Evolutionary conservation across 2,888 invertebrate species (phyloP).

Genomic region (Papilio gigon): DNA sequence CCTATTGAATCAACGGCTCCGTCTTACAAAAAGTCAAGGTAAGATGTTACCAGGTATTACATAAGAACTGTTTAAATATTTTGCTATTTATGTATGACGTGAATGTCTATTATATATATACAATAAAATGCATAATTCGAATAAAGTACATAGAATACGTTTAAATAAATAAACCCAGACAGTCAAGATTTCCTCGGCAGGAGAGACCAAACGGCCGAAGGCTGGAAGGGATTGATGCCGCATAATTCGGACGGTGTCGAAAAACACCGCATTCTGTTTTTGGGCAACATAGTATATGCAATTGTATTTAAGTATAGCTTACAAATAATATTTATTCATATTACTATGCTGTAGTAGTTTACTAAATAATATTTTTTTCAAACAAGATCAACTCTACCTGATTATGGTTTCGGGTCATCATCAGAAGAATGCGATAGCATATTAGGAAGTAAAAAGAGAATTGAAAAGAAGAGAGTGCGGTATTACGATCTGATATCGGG

Average conservation of each 20-base stretch:
- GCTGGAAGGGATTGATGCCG: neutral
- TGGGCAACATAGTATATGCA: neutral
- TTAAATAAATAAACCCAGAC: neutral
- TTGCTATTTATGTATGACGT: neutral
- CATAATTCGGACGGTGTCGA: neutral
- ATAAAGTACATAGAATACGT: neutral
- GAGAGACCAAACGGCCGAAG: neutral
- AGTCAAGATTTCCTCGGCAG: neutral
- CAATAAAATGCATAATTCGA: neutral
- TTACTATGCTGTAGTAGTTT: neutral
- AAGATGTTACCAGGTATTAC: slow-evolving; percentile 29
- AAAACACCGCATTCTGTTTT: neutral
- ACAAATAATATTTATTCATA: neutral
- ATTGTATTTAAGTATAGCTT: slow-evolving; percentile 1
- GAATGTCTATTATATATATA: neutral
- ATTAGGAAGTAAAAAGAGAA: slow-evolving; percentile 48
- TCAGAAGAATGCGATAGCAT: slow-evolving; percentile 54
- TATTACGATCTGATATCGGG: slow-evolving; percentile 63
- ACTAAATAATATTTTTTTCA: slow-evolving; percentile 5
- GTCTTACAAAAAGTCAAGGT: slow-evolving; percentile 49
- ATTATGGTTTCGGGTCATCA: slow-evolving; percentile 51
- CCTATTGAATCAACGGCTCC: slow-evolving; percentile 53
- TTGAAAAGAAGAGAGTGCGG: slow-evolving; percentile 60
- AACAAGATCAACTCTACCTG: slow-evolving; percentile 47
- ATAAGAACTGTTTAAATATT: neutral